Conservation (phyloP, 2,888 invertebrate genomes). For the Diaperis boleti region DNA sequence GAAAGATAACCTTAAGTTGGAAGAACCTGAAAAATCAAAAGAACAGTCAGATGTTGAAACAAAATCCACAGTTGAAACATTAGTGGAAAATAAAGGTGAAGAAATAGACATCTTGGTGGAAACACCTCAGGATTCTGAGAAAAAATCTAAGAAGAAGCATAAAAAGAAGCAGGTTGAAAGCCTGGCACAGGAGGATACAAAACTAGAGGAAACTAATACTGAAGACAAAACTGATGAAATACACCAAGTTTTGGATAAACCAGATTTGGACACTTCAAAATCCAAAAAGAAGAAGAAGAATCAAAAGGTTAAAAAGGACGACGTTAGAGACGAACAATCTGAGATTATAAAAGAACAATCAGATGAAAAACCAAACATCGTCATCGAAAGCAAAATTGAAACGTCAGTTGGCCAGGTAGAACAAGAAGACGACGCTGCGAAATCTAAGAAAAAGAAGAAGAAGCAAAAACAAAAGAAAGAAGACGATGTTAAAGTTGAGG, state of each 20-base stretch:
- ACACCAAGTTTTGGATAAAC: not conserved
- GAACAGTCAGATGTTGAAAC: constrained; percentile 7
- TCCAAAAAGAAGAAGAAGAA: constrained; percentile 33
- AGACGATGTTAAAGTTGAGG: not conserved
- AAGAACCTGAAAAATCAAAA: not conserved
- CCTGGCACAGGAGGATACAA: not conserved
- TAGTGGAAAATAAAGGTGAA: too few relatives aligned
- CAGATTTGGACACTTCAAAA: not conserved
- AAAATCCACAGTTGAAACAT: too few relatives aligned
- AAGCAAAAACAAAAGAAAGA: constrained; percentile 21
- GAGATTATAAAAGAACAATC: not conserved
- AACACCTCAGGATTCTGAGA: constrained; percentile 14
- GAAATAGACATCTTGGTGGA: too few relatives aligned
- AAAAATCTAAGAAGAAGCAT: constrained; percentile 34
- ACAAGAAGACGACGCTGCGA: too few relatives aligned
- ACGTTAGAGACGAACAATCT: not conserved
- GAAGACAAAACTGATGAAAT: not conserved
- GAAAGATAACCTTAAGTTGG: constrained; percentile 4
- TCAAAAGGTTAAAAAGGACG: constrained; percentile 25
- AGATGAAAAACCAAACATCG: constrained; percentile 12
- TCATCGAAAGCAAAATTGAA: too few relatives aligned
- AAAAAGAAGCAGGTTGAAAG: constrained; percentile 33
- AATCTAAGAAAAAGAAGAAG: not conserved
- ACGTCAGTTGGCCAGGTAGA: too few relatives aligned
- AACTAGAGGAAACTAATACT: not conserved